Evolutionary conservation across 2,888 invertebrate genomes (phyloP).

Genomic region (Euproctis similis): DNA sequence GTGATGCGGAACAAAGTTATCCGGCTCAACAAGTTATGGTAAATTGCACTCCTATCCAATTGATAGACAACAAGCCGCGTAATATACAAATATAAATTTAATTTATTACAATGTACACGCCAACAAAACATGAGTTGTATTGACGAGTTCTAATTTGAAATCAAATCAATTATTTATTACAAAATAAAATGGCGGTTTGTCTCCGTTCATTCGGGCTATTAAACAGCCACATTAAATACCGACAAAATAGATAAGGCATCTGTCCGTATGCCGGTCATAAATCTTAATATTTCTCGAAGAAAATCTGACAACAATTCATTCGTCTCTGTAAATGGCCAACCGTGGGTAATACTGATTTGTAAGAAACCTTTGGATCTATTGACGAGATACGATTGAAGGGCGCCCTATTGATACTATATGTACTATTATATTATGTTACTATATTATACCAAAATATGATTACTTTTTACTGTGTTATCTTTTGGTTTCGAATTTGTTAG

Average conservation of each 20-base stretch:
- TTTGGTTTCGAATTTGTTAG: no score
- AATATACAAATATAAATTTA: no score
- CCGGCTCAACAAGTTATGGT: no score
- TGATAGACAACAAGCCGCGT: no score
- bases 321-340: constrained; percentile 56
- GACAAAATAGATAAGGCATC: constrained; percentile 35
- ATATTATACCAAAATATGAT: neutral
- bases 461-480: neutral
- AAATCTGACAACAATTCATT: constrained; percentile 51
- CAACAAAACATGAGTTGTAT: no score
- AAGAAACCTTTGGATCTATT: constrained; percentile 11
- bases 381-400: constrained; percentile 11
- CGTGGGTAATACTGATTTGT: constrained; percentile 40
- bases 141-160: no score
- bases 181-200: neutral
- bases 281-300: constrained; percentile 60
- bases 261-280: constrained; percentile 39
- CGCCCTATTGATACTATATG: neutral
- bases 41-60: no score
- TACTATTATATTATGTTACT: neutral
- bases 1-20: no score
- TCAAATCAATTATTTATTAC: no score
- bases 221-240: constrained; percentile 8
- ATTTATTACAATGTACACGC: no score
- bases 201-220: neutral